Conservation (phyloP, 2,113 vertebrate species). For the Osmerus mordax region DNA sequence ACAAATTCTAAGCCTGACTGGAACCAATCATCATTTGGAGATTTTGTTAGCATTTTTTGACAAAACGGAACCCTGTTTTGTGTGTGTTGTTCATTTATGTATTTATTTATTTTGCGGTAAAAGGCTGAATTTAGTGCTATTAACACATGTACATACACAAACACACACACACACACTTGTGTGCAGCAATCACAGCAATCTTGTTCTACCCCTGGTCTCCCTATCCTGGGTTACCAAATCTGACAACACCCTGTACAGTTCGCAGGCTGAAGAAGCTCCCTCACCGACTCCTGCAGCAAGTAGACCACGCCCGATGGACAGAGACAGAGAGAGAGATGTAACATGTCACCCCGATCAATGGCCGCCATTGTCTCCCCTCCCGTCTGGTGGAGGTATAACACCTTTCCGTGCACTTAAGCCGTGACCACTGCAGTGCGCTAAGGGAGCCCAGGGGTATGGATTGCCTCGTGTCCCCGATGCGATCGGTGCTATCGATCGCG, state of each 20-base stretch:
- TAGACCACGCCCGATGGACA: conserved; percentile 60
- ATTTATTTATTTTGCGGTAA: too few relatives aligned
- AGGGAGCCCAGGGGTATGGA: conserved; percentile 76
- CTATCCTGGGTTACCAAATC: background rate
- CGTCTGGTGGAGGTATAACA: conserved; percentile 74
- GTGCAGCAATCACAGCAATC: background rate
- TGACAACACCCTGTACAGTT: conserved; percentile 2
- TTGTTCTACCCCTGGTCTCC: too few relatives aligned
- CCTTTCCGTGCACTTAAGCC: conserved; percentile 78
- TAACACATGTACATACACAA: background rate
- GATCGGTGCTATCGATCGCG: conserved; percentile 78
- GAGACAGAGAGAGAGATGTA: conserved; percentile 67
- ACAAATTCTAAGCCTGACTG: conserved; percentile 64
- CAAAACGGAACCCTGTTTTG: conserved; percentile 29
- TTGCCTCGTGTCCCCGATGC: conserved; percentile 77
- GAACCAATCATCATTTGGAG: conserved; percentile 62
- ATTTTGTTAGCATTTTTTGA: conserved; percentile 45
- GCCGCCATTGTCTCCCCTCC: conserved; percentile 65
- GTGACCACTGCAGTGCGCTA: conserved; percentile 77
- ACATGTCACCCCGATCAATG: conserved; percentile 76
- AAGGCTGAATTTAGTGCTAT: too few relatives aligned
- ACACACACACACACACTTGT: background rate
- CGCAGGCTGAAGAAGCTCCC: conserved; percentile 33
- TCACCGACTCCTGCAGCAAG: conserved; percentile 31
- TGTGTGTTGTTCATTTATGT: background rate